A percentile compares a stretch with the other conserved stretches of the same genome.
These are phyloP conservation scores for Hermaeophaga mercurialis DNA, from an alignment of 2,888 invertebrate genomes.

Conservation along the genomic window DNA sequence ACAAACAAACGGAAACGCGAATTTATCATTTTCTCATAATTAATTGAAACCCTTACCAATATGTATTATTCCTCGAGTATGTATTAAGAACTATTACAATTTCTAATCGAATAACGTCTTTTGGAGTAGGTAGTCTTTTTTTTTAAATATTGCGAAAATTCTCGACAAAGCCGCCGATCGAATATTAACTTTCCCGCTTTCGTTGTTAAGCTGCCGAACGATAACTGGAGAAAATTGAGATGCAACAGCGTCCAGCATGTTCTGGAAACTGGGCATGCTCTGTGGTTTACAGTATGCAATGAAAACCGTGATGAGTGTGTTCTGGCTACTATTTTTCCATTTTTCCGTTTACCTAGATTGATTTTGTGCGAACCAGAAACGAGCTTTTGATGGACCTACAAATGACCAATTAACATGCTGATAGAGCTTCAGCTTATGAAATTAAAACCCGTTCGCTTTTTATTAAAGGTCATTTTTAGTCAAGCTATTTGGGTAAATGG, in stretches of 20 bases:
- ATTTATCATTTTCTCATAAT: too few relatives aligned
- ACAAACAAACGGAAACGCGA: too few relatives aligned
- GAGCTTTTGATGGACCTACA: slow-evolving; percentile 11
- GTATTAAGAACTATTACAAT: neutral
- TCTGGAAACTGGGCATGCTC: slow-evolving; percentile 36
- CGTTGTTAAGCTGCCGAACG: slow-evolving; percentile 44
- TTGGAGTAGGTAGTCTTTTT: neutral
- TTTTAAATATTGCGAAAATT: neutral
- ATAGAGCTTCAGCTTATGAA: neutral
- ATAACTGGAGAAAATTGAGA: slow-evolving; percentile 48
- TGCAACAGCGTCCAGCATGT: slow-evolving; percentile 54
- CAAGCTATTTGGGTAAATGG: neutral
- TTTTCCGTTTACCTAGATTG: slow-evolving; percentile 19
- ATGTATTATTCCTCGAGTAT: neutral
- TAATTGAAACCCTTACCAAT: slow-evolving; percentile 4
- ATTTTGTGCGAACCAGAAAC: slow-evolving; percentile 17
- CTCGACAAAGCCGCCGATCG: neutral
- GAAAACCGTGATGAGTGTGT: slow-evolving; percentile 33
- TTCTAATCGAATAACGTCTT: neutral
- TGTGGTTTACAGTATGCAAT: slow-evolving; percentile 28
- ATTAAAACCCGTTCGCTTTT: slow-evolving; percentile 9
- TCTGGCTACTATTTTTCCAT: slow-evolving; percentile 29
- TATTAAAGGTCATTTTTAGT: neutral
- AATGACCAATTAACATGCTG: slow-evolving; percentile 10
- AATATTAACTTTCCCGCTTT: slow-evolving; percentile 21